These are phyloP conservation scores for Epinephelus lanceolatus DNA, from an alignment of 2,113 vertebrate genomes.

Conservation along the genomic window DNA sequence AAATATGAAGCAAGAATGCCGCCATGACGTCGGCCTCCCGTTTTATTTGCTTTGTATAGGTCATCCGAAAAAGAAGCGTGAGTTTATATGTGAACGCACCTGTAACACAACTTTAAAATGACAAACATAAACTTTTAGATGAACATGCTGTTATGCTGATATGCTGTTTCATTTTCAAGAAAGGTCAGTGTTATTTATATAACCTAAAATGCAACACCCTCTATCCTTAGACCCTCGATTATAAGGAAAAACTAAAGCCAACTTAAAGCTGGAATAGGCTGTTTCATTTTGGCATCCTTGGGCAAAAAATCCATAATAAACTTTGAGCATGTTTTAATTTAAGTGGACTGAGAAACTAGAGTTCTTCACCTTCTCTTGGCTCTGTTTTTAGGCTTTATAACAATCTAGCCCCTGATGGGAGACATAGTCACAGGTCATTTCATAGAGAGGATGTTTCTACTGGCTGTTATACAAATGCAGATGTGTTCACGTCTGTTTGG, in stretches of 20 bases:
- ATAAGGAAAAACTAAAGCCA: neutral
- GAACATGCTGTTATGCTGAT: neutral
- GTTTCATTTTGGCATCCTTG: too few relatives aligned
- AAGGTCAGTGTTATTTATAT: neutral
- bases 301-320: too few relatives aligned
- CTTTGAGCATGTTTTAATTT: too few relatives aligned
- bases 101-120: neutral
- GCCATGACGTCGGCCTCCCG: slow-evolving; percentile 40
- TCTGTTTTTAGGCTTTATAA: too few relatives aligned
- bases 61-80: slow-evolving; percentile 13
- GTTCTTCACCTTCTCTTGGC: too few relatives aligned
- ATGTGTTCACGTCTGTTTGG: too few relatives aligned
- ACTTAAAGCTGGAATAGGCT: too few relatives aligned
- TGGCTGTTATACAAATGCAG: too few relatives aligned
- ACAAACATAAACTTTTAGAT: neutral
- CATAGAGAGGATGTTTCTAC: too few relatives aligned
- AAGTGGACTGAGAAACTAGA: too few relatives aligned
- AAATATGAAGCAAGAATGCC: slow-evolving; percentile 49
- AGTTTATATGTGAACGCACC: neutral
- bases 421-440: too few relatives aligned
- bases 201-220: neutral
- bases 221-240: neutral
- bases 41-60: slow-evolving; percentile 31
- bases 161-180: neutral
- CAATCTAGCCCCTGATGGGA: too few relatives aligned